These are phyloP conservation scores for Dascyllus trimaculatus DNA, from an alignment of 2,113 vertebrate genomes.

Conservation along the genomic window DNA sequence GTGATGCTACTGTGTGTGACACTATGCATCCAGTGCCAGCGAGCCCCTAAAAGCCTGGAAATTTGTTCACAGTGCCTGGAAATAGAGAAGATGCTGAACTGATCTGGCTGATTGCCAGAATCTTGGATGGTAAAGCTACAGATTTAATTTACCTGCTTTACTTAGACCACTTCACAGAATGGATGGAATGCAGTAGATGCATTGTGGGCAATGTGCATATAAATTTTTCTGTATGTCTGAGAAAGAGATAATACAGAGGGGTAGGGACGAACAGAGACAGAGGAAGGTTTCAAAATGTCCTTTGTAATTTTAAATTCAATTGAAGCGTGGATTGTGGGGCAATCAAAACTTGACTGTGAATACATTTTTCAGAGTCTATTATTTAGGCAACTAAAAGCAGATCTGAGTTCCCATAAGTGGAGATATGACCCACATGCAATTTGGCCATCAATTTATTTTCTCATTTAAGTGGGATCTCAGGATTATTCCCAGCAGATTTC, in stretches of 20 bases:
- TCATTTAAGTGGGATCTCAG: slow-evolving; percentile 81
- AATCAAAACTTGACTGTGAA: slow-evolving; percentile 38
- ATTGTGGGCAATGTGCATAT: slow-evolving; percentile 50
- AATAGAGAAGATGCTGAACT: slow-evolving; percentile 63
- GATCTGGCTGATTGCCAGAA: slow-evolving; percentile 68
- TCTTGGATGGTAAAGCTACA: slow-evolving; percentile 58
- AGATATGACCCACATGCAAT: slow-evolving; percentile 81
- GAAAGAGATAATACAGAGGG: slow-evolving; percentile 11
- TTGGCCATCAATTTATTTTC: slow-evolving; percentile 81
- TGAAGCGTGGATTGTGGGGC: background rate
- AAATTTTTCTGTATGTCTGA: slow-evolving; percentile 29
- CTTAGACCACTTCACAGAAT: slow-evolving; percentile 59
- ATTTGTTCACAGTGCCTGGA: slow-evolving; percentile 66
- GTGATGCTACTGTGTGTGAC: slow-evolving; percentile 37
- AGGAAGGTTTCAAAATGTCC: slow-evolving; percentile 37
- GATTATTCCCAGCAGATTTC: slow-evolving; percentile 78
- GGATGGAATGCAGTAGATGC: slow-evolving; percentile 40
- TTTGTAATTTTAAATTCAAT: slow-evolving; percentile 52
- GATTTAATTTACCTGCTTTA: slow-evolving; percentile 77
- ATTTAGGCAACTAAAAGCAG: slow-evolving; percentile 68
- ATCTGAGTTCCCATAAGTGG: slow-evolving; percentile 66
- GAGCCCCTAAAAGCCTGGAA: slow-evolving; percentile 42
- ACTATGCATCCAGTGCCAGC: slow-evolving; percentile 37
- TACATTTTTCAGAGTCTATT: slow-evolving; percentile 35
- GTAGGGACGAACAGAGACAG: background rate